Base-by-base conservation (phyloP, 2,888 invertebrate genomes). In the Spodoptera littoralis region DNA sequence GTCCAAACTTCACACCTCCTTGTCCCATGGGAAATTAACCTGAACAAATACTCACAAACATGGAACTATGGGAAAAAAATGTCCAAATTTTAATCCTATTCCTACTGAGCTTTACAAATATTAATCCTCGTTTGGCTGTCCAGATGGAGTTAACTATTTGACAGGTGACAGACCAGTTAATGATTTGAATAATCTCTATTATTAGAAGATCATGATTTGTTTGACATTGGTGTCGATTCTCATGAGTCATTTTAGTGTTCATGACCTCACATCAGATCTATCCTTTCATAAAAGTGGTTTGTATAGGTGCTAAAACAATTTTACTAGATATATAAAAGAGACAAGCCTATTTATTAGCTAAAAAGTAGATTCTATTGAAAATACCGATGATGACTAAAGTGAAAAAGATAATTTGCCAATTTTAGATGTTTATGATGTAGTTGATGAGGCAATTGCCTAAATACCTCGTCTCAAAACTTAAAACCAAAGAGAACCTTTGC, bases 91-190 rank as follows among this genome's bases (percentile, higher is more conserved):
- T 85, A 83, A 88, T 84, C 85, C 81, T 57, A 58, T 72, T 84
- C 89, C 89, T 88, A 87, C 88, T 85, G 89, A 84, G 86, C 74
- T 85, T 82, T 71, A 84, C 83, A 86, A 86, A 82, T 55, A 67
- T 69, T 54, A 77, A 63, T 69, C 63, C 69, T 57, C 65, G 55
- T 68, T 77, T 73, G 36, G 9, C 55, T 46, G 65, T 73, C 68
- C 74, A 79, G 63, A 74, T 77, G 70, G 76, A 59, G 60, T 60
- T 60, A 53, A 49, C 60, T 59, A 51, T 63, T 58, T 77, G 77
- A 77, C 77, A 66, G 77, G 53, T 77, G 80, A 77, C 63, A 60
- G 60, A 60, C 47, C 62, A 62, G 61, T 44, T 60, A 76, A 67
- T 73, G 44, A 60, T 63, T 66, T 60, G 11, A 43, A 24, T 77